phyloP scores from a whole-genome alignment of 2,888 invertebrate genomes.

The Papilio gigon region DNA sequence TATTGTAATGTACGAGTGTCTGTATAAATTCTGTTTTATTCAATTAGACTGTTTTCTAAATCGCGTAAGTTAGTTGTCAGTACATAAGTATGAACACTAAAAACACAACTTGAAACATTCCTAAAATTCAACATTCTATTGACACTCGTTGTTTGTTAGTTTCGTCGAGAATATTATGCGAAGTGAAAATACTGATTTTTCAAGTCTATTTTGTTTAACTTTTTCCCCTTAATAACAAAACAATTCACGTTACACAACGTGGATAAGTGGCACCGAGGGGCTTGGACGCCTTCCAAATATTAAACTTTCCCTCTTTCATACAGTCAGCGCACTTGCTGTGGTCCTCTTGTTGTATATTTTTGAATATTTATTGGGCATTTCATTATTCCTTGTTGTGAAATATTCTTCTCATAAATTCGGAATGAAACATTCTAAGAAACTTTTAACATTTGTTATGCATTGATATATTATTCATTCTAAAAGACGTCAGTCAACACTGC shows the following conservation, averaged over 20 bases:
- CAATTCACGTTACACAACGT: slow-evolving; percentile 36
- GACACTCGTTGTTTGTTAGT: background rate
- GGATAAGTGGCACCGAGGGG: slow-evolving; percentile 38
- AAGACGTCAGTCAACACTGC: no score
- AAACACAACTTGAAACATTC: background rate
- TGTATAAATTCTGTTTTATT: no score
- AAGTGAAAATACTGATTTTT: slow-evolving; percentile 8
- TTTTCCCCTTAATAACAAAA: slow-evolving; percentile 33
- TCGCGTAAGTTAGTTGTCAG: background rate
- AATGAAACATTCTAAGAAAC: slow-evolving; percentile 16
- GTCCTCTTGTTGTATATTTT: slow-evolving; percentile 36
- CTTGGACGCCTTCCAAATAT: slow-evolving; percentile 38
- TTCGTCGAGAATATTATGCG: background rate
- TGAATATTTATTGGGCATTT: slow-evolving; percentile 34
- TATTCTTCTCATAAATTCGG: slow-evolving; percentile 18
- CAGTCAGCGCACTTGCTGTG: slow-evolving; percentile 23
- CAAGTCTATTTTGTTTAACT: slow-evolving; percentile 8
- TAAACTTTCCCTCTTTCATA: slow-evolving; percentile 39
- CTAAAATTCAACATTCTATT: background rate
- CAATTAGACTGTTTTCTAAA: no score
- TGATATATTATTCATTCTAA: background rate
- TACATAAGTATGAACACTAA: background rate
- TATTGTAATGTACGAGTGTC: no score
- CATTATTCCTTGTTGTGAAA: slow-evolving; percentile 14
- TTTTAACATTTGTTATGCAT: slow-evolving; percentile 1